phyloP scores from a whole-genome alignment of 2,888 invertebrate genomes.

The Altica lythri region DNA sequence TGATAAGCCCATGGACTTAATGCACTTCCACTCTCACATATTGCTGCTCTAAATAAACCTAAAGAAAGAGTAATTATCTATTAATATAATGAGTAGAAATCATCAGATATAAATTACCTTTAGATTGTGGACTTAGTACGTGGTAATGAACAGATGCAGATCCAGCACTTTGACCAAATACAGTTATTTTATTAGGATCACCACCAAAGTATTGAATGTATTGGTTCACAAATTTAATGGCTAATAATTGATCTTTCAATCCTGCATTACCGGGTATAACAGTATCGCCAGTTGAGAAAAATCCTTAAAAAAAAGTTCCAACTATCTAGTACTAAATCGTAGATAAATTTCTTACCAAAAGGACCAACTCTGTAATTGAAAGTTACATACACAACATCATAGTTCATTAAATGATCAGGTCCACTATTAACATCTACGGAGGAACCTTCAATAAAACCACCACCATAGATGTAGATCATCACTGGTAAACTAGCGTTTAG shows the following conservation, averaged over 20 bases:
- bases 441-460: conserved; percentile 52
- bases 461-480: conserved; percentile 55
- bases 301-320: conserved; percentile 36
- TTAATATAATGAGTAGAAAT: no score
- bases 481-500: conserved; percentile 49
- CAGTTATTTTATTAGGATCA: conserved; percentile 45
- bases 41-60: conserved; percentile 50
- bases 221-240: conserved; percentile 45
- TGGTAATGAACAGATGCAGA: conserved; percentile 47
- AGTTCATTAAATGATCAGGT: conserved; percentile 61
- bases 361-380: conserved; percentile 74
- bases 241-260: conserved; percentile 47
- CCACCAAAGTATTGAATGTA: conserved; percentile 49
- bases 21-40: conserved; percentile 50
- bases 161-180: conserved; percentile 50
- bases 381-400: conserved; percentile 68
- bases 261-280: conserved; percentile 48
- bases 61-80: conserved; percentile 12
- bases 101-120: conserved; percentile 34
- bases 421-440: conserved; percentile 45
- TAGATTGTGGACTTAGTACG: conserved; percentile 35
- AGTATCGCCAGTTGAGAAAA: conserved; percentile 46
- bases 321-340: conserved; percentile 48
- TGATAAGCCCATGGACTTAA: conserved; percentile 52
- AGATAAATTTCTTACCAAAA: conserved; percentile 56